These are phyloP conservation scores for Hipposideros armiger DNA, from an alignment of 2,113 vertebrate genomes.

Conservation along the genomic window DNA sequence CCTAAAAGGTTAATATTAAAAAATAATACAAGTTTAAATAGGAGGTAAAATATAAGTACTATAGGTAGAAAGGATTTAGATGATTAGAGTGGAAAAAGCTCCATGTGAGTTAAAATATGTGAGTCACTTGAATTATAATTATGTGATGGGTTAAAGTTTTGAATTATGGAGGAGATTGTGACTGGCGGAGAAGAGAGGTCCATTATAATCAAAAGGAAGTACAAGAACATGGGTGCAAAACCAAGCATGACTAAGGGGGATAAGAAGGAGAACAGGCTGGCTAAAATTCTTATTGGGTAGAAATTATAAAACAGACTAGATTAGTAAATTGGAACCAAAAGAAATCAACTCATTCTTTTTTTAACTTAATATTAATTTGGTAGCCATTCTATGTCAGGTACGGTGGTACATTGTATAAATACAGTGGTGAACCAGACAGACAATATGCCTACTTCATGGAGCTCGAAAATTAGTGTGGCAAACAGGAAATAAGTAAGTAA, in stretches of 20 bases:
- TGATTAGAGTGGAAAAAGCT: neutral
- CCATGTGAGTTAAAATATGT: neutral
- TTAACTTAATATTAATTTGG: neutral
- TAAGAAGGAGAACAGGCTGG: neutral
- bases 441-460: neutral
- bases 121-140: neutral
- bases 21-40: conserved; percentile 34
- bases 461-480: neutral
- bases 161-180: neutral
- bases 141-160: neutral
- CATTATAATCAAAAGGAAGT: neutral
- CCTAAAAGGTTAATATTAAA: conserved; percentile 13
- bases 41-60: neutral
- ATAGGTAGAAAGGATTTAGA: neutral
- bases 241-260: neutral
- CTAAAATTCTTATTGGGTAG: neutral
- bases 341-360: neutral
- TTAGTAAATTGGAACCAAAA: neutral
- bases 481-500: neutral
- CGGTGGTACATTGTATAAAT: neutral
- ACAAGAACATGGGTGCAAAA: neutral
- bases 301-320: neutral
- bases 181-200: neutral
- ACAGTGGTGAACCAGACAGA: neutral
- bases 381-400: neutral